These are phyloP conservation scores for Alviniconcha marisindica DNA, from an alignment of 1,140 invertebrate species.

Conservation along the genomic window DNA sequence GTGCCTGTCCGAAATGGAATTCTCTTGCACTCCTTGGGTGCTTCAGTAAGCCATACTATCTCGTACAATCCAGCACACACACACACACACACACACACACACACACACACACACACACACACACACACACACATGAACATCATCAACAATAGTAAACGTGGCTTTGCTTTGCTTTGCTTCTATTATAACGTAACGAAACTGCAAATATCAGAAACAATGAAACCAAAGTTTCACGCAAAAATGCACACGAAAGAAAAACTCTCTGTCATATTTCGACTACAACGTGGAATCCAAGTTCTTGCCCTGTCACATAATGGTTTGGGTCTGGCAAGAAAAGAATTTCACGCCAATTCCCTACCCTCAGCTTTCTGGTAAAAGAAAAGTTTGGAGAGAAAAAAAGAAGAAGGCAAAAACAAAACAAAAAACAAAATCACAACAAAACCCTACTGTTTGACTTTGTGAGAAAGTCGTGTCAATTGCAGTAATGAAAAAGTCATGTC, in stretches of 20 bases:
- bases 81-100: neutral
- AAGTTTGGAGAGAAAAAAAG: neutral
- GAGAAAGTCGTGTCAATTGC: no score
- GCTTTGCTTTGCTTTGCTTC: constrained; percentile 24
- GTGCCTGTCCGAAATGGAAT: no score
- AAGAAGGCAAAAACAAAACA: neutral
- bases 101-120: neutral
- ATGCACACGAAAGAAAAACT: neutral
- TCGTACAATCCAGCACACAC: neutral
- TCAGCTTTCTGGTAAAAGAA: neutral
- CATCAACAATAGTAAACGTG: neutral
- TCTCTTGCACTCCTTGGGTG: no score
- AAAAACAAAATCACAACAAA: no score
- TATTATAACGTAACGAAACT: neutral
- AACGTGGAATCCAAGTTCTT: constrained; percentile 25
- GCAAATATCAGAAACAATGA: neutral
- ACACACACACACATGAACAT: neutral
- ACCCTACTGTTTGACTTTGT: no score
- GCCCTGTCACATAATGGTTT: neutral
- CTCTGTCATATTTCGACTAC: neutral
- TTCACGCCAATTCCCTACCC: neutral
- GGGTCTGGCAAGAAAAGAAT: constrained; percentile 12
- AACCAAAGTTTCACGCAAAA: neutral
- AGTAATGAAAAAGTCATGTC: neutral
- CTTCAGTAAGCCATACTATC: no score